phyloP scores from a whole-genome alignment of 2,113 vertebrate species.

The Empidonax traillii region DNA sequence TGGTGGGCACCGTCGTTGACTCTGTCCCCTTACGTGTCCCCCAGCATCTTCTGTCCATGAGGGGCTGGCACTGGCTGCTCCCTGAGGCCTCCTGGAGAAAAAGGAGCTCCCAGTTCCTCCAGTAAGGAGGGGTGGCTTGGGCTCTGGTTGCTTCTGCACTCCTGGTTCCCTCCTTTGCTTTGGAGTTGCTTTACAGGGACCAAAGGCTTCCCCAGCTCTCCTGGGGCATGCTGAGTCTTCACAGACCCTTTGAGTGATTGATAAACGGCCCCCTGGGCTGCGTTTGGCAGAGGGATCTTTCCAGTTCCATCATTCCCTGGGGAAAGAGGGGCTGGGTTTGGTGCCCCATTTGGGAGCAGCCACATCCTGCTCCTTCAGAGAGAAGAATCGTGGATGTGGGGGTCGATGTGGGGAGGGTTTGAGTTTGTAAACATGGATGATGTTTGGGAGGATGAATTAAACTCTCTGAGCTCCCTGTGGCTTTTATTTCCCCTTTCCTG shows the following conservation, averaged over 20 bases:
- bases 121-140: rapidly evolving
- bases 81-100: neutral
- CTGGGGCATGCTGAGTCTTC: rapidly evolving
- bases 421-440: neutral
- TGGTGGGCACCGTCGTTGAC: rapidly evolving
- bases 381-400: rapidly evolving
- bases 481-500: neutral
- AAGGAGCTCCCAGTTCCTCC: neutral
- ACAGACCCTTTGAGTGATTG: neutral
- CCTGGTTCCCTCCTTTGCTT: neutral
- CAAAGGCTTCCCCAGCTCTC: rapidly evolving
- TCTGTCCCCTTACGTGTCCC: neutral
- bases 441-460: neutral
- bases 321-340: neutral
- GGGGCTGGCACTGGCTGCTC: neutral
- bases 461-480: rapidly evolving
- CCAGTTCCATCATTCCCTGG: neutral
- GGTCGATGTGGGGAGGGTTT: rapidly evolving
- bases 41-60: neutral
- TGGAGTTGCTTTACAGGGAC: neutral
- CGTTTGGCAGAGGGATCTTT: neutral
- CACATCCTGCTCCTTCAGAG: rapidly evolving
- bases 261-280: neutral
- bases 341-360: neutral
- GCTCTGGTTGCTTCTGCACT: neutral